Conservation (phyloP, 2,113 vertebrate species). For the pig (Sus scrofa) region DNA sequence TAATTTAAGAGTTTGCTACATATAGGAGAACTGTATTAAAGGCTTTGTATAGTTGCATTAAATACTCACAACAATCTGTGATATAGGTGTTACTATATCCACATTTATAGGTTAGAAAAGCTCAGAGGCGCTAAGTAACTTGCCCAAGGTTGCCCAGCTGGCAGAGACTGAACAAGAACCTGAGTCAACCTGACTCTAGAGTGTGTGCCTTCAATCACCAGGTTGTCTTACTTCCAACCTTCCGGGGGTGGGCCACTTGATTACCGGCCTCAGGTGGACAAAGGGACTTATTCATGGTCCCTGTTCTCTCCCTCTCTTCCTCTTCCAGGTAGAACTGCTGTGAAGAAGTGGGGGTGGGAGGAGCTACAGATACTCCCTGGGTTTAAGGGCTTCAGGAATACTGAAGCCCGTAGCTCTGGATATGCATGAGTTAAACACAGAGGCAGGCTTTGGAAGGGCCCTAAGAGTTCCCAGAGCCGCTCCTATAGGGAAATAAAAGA, state of each 20-base stretch:
- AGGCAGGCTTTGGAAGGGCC: neutral
- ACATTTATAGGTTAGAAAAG: neutral
- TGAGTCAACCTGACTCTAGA: neutral
- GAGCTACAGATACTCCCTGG: neutral
- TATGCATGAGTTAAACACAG: neutral
- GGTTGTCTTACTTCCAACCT: neutral
- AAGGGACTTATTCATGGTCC: neutral
- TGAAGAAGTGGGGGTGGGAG: neutral
- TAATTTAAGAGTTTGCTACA: neutral
- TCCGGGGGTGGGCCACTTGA: neutral
- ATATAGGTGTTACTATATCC: neutral
- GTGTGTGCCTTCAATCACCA: neutral
- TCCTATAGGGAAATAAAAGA: neutral
- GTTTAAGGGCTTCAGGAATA: neutral
- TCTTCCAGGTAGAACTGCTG: neutral
- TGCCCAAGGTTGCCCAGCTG: neutral
- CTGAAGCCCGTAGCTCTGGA: too few species aligned
- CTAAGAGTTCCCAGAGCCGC: neutral
- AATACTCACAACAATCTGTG: neutral
- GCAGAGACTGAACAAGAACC: neutral
- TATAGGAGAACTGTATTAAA: neutral
- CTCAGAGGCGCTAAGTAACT: conserved; percentile 3
- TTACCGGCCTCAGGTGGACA: neutral
- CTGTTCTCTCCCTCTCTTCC: neutral
- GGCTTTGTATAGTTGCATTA: neutral